phyloP scores from a whole-genome alignment of 2,888 invertebrate genomes.

The Caenorhabditis sp. region DNA sequence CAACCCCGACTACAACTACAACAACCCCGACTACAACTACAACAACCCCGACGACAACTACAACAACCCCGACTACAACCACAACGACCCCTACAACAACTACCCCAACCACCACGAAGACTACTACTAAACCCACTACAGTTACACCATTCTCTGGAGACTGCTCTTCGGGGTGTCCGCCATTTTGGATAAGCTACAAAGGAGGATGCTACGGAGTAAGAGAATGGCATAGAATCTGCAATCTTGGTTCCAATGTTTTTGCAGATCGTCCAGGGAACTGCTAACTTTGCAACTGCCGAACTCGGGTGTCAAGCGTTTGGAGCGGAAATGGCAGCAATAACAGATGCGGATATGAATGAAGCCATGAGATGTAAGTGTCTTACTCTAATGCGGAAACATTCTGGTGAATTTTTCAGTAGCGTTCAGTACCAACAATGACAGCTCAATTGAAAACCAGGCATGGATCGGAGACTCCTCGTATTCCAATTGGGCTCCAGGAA shows the following conservation, averaged over 20 bases:
- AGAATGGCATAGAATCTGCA: neutral
- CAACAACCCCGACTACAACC: too few relatives aligned
- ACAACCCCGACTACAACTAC: constrained; percentile 3
- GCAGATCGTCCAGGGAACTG: constrained; percentile 39
- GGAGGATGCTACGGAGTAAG: constrained; percentile 39
- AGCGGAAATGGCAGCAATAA: constrained; percentile 26
- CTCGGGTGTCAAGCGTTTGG: constrained; percentile 26
- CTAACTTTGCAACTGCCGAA: neutral
- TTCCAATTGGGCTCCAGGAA: constrained; percentile 40
- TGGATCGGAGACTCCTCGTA: constrained; percentile 39
- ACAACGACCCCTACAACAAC: neutral
- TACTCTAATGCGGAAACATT: neutral
- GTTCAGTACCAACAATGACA: constrained; percentile 39
- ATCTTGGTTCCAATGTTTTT: neutral
- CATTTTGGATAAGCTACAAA: constrained; percentile 19
- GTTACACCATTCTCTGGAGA: neutral
- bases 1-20: neutral
- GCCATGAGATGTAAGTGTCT: constrained; percentile 34
- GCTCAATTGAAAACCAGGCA: constrained; percentile 20
- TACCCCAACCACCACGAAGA: neutral
- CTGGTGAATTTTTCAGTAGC: constrained; percentile 23
- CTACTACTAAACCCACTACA: neutral
- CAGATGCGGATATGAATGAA: constrained; percentile 42
- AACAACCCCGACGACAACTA: neutral
- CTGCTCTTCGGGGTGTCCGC: constrained; percentile 22